Conservation (phyloP, 2,113 vertebrate genomes). For the Limnothrissa miodon region DNA sequence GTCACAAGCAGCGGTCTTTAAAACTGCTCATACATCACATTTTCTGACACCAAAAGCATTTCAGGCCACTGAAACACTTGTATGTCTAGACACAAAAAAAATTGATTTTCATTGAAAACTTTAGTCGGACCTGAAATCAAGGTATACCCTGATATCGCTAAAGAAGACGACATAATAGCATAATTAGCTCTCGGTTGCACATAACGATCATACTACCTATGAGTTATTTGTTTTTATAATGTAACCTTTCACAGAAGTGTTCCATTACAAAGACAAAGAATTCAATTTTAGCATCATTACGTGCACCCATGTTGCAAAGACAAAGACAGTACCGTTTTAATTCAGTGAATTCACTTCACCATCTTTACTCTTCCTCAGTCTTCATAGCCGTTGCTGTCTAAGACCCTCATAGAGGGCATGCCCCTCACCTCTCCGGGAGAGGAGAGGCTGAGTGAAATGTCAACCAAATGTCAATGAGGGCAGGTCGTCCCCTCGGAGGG, state of each 20-base stretch:
- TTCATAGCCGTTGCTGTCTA: not conserved
- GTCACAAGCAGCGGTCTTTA: not conserved
- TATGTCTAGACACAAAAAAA: not conserved
- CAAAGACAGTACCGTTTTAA: not conserved
- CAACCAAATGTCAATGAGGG: slow-evolving; percentile 45
- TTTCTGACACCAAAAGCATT: not conserved
- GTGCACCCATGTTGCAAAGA: not conserved
- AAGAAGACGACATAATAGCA: not conserved
- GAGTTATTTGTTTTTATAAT: too few species aligned
- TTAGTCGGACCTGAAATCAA: too few species aligned
- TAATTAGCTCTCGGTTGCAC: not conserved
- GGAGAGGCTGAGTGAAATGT: slow-evolving; percentile 35
- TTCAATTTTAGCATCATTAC: not conserved
- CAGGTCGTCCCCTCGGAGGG: slow-evolving; percentile 3
- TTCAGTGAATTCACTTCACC: not conserved
- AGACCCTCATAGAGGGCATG: not conserved
- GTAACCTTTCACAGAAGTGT: not conserved
- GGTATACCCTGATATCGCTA: not conserved
- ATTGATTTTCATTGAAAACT: too few species aligned
- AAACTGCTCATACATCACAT: not conserved
- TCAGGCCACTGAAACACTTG: not conserved
- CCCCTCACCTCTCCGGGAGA: not conserved
- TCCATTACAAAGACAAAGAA: not conserved
- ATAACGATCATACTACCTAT: too few species aligned
- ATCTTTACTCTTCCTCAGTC: not conserved